phyloP scores from a whole-genome alignment of 2,888 invertebrate species.

The Aromia moschata region DNA sequence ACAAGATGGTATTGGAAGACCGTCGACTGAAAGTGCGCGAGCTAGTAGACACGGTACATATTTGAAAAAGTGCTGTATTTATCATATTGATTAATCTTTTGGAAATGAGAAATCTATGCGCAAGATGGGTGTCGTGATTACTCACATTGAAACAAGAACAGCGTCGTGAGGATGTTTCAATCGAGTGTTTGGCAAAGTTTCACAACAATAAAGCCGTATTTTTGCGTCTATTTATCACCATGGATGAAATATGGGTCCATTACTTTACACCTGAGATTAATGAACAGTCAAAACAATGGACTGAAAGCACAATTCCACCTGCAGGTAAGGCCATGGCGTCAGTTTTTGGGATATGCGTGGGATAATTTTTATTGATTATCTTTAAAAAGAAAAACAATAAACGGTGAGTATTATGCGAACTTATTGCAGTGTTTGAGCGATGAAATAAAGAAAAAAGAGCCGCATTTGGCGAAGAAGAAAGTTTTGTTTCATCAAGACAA shows the following conservation, averaged over 20 bases:
- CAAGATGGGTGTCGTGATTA: neutral
- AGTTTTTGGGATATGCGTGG: neutral
- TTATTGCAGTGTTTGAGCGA: neutral
- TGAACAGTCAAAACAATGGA: neutral
- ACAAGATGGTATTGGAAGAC: too few relatives aligned
- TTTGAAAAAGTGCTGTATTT: too few relatives aligned
- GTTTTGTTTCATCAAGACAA: slow-evolving; percentile 20
- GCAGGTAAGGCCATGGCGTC: neutral
- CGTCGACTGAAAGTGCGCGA: too few relatives aligned
- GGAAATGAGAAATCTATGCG: neutral
- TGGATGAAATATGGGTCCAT: neutral
- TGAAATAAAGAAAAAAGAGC: slow-evolving; percentile 24
- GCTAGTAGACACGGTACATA: too few relatives aligned
- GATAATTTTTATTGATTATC: neutral
- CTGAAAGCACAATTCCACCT: slow-evolving; percentile 1
- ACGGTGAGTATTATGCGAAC: slow-evolving; percentile 1
- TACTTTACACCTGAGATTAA: neutral
- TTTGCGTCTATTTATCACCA: neutral
- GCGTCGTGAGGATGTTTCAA: neutral
- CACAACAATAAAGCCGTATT: neutral
- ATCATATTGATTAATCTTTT: too few relatives aligned
- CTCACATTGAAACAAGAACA: neutral
- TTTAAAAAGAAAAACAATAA: neutral
- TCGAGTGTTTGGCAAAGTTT: neutral
- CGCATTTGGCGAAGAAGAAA: slow-evolving; percentile 12